Percentiles rank a stretch among this genome's conserved stretches.
Evolutionary conservation across 92 coral and sea anemone species (phyloP).

Genomic region (Actinostola sp.): DNA sequence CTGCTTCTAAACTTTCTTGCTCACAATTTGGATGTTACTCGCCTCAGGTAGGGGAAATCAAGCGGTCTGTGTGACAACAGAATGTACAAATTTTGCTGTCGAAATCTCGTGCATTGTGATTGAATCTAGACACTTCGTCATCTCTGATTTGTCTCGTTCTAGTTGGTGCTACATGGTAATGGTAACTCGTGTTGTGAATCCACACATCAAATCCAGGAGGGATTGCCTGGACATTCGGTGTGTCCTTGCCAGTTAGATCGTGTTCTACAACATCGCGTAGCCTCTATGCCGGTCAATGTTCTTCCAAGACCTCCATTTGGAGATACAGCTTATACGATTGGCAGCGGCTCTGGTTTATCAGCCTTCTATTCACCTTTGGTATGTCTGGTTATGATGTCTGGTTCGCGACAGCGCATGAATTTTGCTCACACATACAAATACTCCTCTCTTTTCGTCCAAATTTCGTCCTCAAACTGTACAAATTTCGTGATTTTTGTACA

Average conservation of each 20-base stretch:
- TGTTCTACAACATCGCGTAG: slow-evolving; percentile 84
- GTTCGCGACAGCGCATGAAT: slow-evolving; percentile 20
- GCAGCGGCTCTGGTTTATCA: slow-evolving; percentile 74
- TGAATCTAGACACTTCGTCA: slow-evolving; percentile 26
- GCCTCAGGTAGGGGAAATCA: slow-evolving; percentile 65
- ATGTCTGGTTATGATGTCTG: slow-evolving; percentile 52
- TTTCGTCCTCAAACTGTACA: neutral
- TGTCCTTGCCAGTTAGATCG: slow-evolving; percentile 96
- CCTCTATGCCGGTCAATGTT: slow-evolving; percentile 85
- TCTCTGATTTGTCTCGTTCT: slow-evolving; percentile 50
- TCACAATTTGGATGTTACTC: slow-evolving; percentile 79
- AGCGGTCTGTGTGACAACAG: neutral
- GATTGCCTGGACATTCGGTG: slow-evolving; percentile 75
- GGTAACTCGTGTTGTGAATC: slow-evolving; percentile 86
- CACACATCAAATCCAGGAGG: slow-evolving; percentile 80
- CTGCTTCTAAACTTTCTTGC: slow-evolving; percentile 80
- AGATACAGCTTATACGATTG: slow-evolving; percentile 76
- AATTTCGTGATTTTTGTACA: slow-evolving; percentile 5
- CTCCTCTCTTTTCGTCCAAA: slow-evolving; percentile 17
- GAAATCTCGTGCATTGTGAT: slow-evolving; percentile 5
- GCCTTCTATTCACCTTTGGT: slow-evolving; percentile 96
- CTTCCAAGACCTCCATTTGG: slow-evolving; percentile 85
- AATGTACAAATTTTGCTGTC: neutral
- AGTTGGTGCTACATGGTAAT: slow-evolving; percentile 82
- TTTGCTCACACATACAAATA: neutral